Percentiles rank a stretch among this genome's conserved stretches.
These are phyloP conservation scores for Pavo muticus DNA, from an alignment of 2,113 vertebrate species.

Conservation along the genomic window DNA sequence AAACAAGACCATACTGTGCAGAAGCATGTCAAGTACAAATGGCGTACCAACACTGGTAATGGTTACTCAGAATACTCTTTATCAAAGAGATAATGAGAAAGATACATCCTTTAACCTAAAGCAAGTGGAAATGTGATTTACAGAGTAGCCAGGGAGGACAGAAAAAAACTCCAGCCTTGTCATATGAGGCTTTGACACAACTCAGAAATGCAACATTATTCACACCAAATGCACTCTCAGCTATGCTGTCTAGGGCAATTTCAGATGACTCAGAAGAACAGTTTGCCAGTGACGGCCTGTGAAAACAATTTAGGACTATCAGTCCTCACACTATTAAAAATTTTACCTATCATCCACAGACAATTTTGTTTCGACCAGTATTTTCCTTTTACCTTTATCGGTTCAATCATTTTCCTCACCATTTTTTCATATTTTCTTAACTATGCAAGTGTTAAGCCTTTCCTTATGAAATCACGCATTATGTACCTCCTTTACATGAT, in stretches of 20 bases:
- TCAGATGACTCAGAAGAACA: constrained; percentile 19
- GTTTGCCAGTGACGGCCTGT: neutral
- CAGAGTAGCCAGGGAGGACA: neutral
- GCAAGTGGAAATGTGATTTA: neutral
- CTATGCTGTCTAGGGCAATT: neutral
- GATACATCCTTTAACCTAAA: neutral
- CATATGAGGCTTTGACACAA: neutral
- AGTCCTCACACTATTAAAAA: neutral
- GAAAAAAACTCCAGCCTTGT: neutral
- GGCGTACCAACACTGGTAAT: fast-evolving
- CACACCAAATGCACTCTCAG: neutral
- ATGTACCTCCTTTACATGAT: neutral
- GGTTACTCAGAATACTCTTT: neutral
- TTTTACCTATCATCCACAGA: neutral
- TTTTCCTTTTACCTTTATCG: neutral
- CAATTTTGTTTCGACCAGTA: neutral
- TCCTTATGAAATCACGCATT: neutral
- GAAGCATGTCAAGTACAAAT: neutral
- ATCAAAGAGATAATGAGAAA: neutral
- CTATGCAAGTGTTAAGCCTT: neutral
- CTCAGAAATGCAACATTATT: constrained; percentile 10
- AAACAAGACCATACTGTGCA: neutral
- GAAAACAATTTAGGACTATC: constrained; percentile 17
- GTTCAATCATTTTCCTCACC: neutral
- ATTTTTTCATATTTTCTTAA: neutral